phyloP scores from a whole-genome alignment of 2,888 invertebrate species.

The Gerris lacustris region DNA sequence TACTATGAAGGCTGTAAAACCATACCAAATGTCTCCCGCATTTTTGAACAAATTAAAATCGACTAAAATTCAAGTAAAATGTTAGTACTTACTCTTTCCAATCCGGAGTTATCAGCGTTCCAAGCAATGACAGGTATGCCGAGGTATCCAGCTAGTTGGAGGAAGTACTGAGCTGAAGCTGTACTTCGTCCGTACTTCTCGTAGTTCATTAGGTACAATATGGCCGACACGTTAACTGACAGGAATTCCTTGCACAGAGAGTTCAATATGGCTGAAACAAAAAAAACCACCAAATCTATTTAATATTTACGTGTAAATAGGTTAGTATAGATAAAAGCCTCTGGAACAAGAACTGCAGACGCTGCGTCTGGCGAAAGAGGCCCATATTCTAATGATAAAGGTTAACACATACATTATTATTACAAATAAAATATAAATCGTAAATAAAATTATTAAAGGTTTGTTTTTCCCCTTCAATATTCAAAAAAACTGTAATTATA shows the following conservation, averaged over 20 bases:
- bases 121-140: slow-evolving; percentile 94
- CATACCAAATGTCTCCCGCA: too few species aligned
- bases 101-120: slow-evolving; percentile 94
- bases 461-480: too few species aligned
- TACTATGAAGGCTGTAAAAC: too few species aligned
- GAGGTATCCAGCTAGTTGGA: slow-evolving; percentile 83
- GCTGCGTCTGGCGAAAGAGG: too few species aligned
- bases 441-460: too few species aligned
- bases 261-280: slow-evolving; percentile 64
- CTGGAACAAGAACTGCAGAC: too few species aligned
- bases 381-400: too few species aligned
- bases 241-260: slow-evolving; percentile 81
- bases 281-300: slow-evolving; percentile 27
- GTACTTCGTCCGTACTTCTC: slow-evolving; percentile 87
- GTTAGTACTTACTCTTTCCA: slow-evolving; percentile 41
- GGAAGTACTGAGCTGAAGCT: slow-evolving; percentile 85
- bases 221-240: slow-evolving; percentile 77
- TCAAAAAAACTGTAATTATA: too few species aligned
- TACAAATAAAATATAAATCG: too few species aligned
- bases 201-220: slow-evolving; percentile 89
- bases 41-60: too few species aligned
- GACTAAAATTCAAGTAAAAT: not conserved
- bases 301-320: not conserved
- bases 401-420: too few species aligned
- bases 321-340: too few species aligned